Percentiles rank a stretch among this genome's conserved stretches.
phyloP scores from a whole-genome alignment of 2,797 vertebrate genomes.

The Rhinoraja longicauda region DNA sequence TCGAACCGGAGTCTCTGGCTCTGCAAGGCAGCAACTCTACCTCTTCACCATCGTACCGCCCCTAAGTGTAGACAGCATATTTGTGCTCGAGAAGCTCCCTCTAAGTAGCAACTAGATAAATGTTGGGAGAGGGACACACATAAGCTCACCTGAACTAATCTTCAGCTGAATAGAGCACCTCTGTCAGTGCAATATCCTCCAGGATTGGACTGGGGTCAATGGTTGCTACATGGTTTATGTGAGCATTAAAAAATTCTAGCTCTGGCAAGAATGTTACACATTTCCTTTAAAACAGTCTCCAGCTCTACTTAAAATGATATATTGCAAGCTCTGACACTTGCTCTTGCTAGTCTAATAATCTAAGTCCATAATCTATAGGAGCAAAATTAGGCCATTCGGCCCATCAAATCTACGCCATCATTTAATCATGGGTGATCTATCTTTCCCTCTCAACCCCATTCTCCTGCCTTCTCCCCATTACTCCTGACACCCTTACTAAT shows the following conservation, averaged over 20 bases:
- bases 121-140: not conserved
- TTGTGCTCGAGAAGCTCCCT: not conserved
- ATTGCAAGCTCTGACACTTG: not conserved
- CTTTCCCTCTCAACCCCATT: too few relatives aligned
- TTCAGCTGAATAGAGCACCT: not conserved
- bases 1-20: too few relatives aligned
- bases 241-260: not conserved
- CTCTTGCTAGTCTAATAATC: not conserved
- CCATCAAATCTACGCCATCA: too few relatives aligned
- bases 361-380: too few relatives aligned
- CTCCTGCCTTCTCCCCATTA: too few relatives aligned
- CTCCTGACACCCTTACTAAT: too few relatives aligned
- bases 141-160: too few relatives aligned
- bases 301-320: not conserved
- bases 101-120: not conserved
- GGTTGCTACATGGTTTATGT: too few relatives aligned
- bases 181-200: not conserved
- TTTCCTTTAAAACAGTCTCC: not conserved
- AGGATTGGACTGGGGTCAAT: not conserved
- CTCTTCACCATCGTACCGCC: too few relatives aligned
- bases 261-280: not conserved
- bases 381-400: too few relatives aligned
- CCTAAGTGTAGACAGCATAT: not conserved
- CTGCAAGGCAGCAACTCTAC: too few relatives aligned
- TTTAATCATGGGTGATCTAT: too few relatives aligned